phyloP scores from a whole-genome alignment of 2,797 vertebrate species.

The Okamejei kenojei region DNA sequence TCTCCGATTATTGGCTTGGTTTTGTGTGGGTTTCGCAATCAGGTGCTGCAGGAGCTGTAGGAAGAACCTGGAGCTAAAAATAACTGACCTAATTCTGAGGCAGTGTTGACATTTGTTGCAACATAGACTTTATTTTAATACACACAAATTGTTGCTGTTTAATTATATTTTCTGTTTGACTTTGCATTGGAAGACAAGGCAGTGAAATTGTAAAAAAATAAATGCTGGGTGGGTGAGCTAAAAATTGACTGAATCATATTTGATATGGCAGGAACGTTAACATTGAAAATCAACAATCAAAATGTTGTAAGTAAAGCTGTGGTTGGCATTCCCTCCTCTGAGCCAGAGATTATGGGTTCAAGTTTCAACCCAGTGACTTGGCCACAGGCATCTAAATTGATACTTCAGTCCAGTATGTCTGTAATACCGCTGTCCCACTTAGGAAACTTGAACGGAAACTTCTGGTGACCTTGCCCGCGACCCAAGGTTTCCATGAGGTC shows the following conservation, averaged over 20 bases:
- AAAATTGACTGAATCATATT: constrained; percentile 41
- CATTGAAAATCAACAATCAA: neutral
- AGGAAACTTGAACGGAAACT: too few relatives aligned
- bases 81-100: constrained; percentile 50
- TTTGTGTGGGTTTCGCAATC: constrained; percentile 47
- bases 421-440: too few relatives aligned
- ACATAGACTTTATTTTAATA: neutral
- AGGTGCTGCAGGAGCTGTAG: constrained; percentile 48
- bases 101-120: constrained; percentile 44
- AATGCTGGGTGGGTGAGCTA: constrained; percentile 38
- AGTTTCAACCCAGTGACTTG: too few relatives aligned
- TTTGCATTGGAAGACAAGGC: constrained; percentile 41
- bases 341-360: too few relatives aligned
- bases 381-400: too few relatives aligned
- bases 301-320: neutral
- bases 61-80: constrained; percentile 47
- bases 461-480: too few relatives aligned
- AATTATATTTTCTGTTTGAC: constrained; percentile 44
- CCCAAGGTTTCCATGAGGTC: too few relatives aligned
- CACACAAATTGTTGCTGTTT: constrained; percentile 13
- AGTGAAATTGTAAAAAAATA: constrained; percentile 36
- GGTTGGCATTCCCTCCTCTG: too few relatives aligned
- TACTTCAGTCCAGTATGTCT: too few relatives aligned
- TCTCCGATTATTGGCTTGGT: constrained; percentile 30
- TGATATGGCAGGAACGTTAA: constrained; percentile 37